Conservation (phyloP, 2,797 vertebrate species). For the Pangasius krempfi region DNA sequence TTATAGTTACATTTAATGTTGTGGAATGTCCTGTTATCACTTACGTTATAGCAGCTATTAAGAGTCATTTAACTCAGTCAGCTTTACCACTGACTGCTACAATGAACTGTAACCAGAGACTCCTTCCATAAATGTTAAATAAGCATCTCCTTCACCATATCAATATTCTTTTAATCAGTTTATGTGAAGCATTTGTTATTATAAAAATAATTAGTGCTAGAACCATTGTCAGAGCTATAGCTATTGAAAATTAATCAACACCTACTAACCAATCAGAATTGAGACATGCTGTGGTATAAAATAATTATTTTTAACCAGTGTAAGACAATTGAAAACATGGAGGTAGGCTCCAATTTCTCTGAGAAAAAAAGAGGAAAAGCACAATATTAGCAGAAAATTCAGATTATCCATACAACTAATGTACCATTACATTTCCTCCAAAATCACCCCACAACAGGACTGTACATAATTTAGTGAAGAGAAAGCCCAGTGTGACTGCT, state of each 20-base stretch:
- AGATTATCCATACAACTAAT: not conserved
- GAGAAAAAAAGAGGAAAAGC: not conserved
- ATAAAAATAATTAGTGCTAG: not conserved
- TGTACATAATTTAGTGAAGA: constrained; percentile 11
- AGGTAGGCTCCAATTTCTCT: not conserved
- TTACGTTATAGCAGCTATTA: not conserved
- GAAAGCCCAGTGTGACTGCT: constrained; percentile 14
- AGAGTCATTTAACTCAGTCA: not conserved
- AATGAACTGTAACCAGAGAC: not conserved
- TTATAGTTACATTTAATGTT: not conserved
- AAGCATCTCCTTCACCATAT: not conserved
- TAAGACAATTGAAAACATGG: not conserved
- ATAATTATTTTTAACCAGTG: not conserved
- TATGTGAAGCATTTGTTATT: not conserved
- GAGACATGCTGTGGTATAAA: not conserved
- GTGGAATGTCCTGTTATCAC: not conserved
- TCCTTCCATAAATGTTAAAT: not conserved
- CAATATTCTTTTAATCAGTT: not conserved
- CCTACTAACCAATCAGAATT: not conserved
- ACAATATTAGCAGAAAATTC: not conserved
- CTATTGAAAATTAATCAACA: not conserved
- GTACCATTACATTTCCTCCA: not conserved
- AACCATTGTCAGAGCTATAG: not conserved
- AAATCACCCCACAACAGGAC: not conserved
- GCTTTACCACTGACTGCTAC: not conserved